These are phyloP conservation scores for Crotalus horridus DNA, from an alignment of 2,113 vertebrate genomes.

Conservation along the genomic window DNA sequence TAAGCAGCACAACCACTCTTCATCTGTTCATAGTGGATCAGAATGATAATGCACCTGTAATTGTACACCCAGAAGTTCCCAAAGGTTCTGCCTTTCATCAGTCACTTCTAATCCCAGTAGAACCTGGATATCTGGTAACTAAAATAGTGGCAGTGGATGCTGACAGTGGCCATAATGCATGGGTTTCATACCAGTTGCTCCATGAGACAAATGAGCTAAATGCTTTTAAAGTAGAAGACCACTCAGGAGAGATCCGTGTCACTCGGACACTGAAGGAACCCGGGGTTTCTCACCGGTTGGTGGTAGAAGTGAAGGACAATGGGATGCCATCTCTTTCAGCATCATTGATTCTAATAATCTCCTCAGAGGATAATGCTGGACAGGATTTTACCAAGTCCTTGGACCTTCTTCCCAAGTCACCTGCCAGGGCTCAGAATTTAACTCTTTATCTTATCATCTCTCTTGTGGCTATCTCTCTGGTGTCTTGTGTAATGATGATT, in stretches of 20 bases:
- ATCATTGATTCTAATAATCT: slow-evolving; percentile 74
- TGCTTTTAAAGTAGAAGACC: slow-evolving; percentile 77
- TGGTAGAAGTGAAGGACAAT: slow-evolving; percentile 79
- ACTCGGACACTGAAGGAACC: slow-evolving; percentile 74
- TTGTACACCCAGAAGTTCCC: slow-evolving; percentile 75
- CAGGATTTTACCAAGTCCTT: slow-evolving; percentile 66
- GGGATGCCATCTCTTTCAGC: slow-evolving; percentile 75
- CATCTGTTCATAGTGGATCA: slow-evolving; percentile 83
- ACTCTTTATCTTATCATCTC: slow-evolving; percentile 85
- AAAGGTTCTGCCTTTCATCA: slow-evolving; percentile 75
- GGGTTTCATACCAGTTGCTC: slow-evolving; percentile 80
- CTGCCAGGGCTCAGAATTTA: slow-evolving; percentile 70
- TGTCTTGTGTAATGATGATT: slow-evolving; percentile 77
- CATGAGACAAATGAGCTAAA: slow-evolving; percentile 67
- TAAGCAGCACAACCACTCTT: slow-evolving; percentile 77
- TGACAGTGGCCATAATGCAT: slow-evolving; percentile 88
- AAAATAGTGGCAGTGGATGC: slow-evolving; percentile 85
- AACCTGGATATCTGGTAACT: slow-evolving; percentile 77
- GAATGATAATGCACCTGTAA: slow-evolving; percentile 82
- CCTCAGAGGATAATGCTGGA: slow-evolving; percentile 70
- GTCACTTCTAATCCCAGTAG: slow-evolving; percentile 66
- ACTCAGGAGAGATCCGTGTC: slow-evolving; percentile 81
- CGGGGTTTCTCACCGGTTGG: slow-evolving; percentile 70
- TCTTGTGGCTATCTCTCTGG: slow-evolving; percentile 78
- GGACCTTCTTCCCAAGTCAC: slow-evolving; percentile 59